These are phyloP conservation scores for Argyrosomus regius DNA, from an alignment of 2,797 vertebrate species.

Conservation along the genomic window DNA sequence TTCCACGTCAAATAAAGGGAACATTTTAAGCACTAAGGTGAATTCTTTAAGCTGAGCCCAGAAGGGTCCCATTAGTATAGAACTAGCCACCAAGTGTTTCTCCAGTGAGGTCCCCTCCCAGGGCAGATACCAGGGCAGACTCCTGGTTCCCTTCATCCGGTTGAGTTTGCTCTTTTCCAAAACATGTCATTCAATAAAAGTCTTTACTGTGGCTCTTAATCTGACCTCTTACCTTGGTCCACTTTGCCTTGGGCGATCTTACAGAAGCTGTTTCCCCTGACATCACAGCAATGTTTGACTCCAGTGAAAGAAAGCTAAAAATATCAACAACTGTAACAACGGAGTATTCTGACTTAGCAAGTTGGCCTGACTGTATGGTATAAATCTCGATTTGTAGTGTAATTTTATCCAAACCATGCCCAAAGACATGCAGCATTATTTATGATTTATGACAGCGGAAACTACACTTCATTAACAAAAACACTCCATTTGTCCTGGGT, in stretches of 20 bases:
- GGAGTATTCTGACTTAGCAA: not conserved
- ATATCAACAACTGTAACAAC: too few relatives aligned
- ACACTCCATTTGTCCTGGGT: not conserved
- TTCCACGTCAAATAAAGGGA: not conserved
- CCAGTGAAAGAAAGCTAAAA: too few relatives aligned
- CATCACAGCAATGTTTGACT: too few relatives aligned
- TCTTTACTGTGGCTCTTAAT: not conserved
- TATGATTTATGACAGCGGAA: not conserved
- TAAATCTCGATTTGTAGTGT: not conserved
- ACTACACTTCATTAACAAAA: not conserved
- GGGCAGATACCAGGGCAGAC: not conserved
- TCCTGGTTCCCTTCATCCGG: not conserved
- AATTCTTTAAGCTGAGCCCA: not conserved
- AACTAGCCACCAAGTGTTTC: not conserved
- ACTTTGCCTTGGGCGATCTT: not conserved
- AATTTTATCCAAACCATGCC: not conserved
- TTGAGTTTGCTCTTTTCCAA: not conserved
- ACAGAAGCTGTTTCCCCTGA: not conserved
- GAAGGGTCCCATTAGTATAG: not conserved
- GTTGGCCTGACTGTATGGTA: not conserved
- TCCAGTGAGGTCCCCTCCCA: not conserved
- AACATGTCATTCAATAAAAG: not conserved
- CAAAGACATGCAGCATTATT: not conserved
- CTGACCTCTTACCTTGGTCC: not conserved
- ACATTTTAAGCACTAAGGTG: not conserved